Evolutionary conservation across 2,113 vertebrate species (phyloP), one percentile per base, ranked within the genome.

Genomic region (Nanorana parkeri): DNA sequence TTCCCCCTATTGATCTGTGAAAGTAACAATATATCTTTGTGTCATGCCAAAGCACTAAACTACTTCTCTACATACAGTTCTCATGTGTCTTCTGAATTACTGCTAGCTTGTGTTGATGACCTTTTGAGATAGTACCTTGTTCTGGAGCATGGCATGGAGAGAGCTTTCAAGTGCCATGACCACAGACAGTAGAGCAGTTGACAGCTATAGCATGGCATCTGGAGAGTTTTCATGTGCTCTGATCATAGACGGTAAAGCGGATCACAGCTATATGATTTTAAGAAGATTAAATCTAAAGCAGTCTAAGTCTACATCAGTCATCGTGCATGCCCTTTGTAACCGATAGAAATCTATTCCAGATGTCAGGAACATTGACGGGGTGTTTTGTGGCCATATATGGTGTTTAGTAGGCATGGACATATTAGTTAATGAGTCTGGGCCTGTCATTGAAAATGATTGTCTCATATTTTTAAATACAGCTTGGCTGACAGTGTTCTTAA

Each of bases 341-440:
- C 72, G 76, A 28, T 73, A 8, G 55, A 75, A 83, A 83, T 83
- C 23, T 51, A 68, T 21, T 68, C 71, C 71, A 83, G 80, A 83
- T 83, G 80, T 83, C 41, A 67, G 15, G n/a, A 13, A 23, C 24
- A 36, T 56, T 74, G 79, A 55, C 69, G 36, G 61, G 55, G 64
- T 64, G 63, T 76, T 60, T 17, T 76, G 32, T 29, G 41, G 11
- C 80, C 72, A 76, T 76, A 76, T 83, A 76, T 83, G 63, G 80
- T 60, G 32, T 29, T 47, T 76, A 15, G 64, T 68, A 68, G 80
- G 52, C 72, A 68, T 28, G 29, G 64, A 60, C 68, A 76, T 29
- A 66, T 41, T 64, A 66, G 51, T 60, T 83, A 83, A 83, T 83
- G 72, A 83, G 63, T 68, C 61, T 76, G 63, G 47, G 58, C 32